phyloP scores from a whole-genome alignment of 2,113 vertebrate species.

The Elaphurus davidianus region DNA sequence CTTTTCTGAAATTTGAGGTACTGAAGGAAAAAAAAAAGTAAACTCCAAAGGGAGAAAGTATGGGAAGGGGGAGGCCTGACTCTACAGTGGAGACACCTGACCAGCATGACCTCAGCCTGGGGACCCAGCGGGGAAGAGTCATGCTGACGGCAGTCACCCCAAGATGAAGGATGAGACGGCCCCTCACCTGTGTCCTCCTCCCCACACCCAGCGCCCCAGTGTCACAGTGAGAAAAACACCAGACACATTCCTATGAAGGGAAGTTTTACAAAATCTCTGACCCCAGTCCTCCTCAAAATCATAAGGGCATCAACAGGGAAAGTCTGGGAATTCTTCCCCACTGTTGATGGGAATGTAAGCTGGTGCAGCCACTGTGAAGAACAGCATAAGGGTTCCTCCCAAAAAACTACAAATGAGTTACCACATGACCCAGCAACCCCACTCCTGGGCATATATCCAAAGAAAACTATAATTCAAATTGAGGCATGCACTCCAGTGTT shows the following conservation, averaged over 20 bases:
- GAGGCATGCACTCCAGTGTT: neutral
- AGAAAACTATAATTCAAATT: neutral
- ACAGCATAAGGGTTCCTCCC: neutral
- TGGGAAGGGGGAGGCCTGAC: neutral
- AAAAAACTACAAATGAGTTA: neutral
- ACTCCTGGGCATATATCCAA: neutral
- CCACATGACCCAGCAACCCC: neutral
- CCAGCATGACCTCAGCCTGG: rapidly evolving
- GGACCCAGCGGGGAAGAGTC: rapidly evolving
- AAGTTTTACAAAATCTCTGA: neutral
- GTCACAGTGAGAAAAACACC: neutral
- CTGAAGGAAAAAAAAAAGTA: neutral
- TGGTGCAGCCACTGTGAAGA: neutral
- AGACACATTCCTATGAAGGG: neutral
- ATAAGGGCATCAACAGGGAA: no score
- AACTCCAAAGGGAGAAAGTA: neutral
- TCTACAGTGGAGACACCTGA: neutral
- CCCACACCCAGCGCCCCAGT: neutral
- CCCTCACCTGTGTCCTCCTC: neutral
- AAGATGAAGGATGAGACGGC: rapidly evolving
- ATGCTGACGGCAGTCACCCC: rapidly evolving
- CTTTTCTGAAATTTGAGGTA: neutral
- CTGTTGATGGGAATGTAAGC: neutral
- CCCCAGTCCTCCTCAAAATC: neutral
- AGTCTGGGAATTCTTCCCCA: neutral